Base-by-base conservation (phyloP, 1,140 invertebrate species). In the Doryteuthis pealeii region DNA sequence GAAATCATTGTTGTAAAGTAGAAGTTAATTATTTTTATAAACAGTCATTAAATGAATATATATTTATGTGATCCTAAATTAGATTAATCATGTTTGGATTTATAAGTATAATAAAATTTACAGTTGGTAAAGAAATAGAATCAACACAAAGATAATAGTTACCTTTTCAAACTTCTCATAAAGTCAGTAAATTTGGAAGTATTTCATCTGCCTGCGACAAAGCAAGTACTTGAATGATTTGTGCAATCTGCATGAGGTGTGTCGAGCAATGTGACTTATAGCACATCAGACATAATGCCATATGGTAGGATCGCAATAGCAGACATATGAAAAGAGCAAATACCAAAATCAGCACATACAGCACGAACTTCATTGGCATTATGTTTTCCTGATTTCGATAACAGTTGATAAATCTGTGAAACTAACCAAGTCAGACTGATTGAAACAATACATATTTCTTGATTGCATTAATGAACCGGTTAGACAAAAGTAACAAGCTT, bases 281-380 rank as follows among this genome's bases (percentile, higher is more conserved):
- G 94, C 1, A 94, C 93, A 84, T 98, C 96, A 10, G 87, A 87
- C 0, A 94, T 95, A 67, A 99, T 95, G n/a, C 96, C 96, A 87
- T 96, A 93, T 0, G 95, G 93, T 0, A 97, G 97, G 89, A 97
- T 96, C 32, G 96, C 94, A 65, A 99, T 95, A 0, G 96, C 97
- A 12, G 96, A 96, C 84, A 97, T 99, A 74, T 99, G 95, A 80
- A 98, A 98, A 80, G 95, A 92, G 1, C 94, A 94, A 85, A 99
- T 95, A 15, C 99, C 93, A 26, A 99, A 89, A 85, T 99, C 96
- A 0, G 94, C 95, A 84, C 95, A 96, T 80, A 99, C 85, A 22
- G 87, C 81, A 62, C 85, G 67, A 1, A 87, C 87, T 75, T 88
- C 81, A 26, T 77, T 74, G 92, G 12, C 92, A 91, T 81, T 93